phyloP scores from a whole-genome alignment of 2,113 vertebrate genomes.

The Electrona antarctica region DNA sequence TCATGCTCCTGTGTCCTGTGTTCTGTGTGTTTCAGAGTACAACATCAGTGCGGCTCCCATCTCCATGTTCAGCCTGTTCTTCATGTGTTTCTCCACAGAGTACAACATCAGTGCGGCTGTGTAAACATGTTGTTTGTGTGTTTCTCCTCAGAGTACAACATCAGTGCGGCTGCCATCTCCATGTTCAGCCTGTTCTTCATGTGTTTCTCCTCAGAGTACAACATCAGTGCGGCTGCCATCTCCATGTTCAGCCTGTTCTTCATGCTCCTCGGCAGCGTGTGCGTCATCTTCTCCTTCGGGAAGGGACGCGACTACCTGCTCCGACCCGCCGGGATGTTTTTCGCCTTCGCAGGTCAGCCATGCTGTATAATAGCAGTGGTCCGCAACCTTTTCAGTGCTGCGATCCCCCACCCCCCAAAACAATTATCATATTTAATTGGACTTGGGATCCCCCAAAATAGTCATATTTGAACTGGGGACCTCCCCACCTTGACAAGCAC shows the following conservation, averaged over 20 bases:
- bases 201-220: slow-evolving; percentile 84
- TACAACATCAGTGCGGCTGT: slow-evolving; percentile 98
- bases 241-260: slow-evolving; percentile 93
- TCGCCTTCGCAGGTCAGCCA: slow-evolving; percentile 88
- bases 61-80: slow-evolving; percentile 91
- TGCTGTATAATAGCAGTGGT: neutral
- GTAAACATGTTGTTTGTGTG: too few species aligned
- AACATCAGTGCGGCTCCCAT: slow-evolving; percentile 98
- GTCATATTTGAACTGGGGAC: too few species aligned
- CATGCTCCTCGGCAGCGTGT: slow-evolving; percentile 86
- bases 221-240: slow-evolving; percentile 96
- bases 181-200: slow-evolving; percentile 92
- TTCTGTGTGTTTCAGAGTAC: too few species aligned
- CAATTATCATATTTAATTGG: too few species aligned
- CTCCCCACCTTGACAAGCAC: too few species aligned
- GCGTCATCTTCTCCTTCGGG: slow-evolving; percentile 85
- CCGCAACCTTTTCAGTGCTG: too few species aligned
- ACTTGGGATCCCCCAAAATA: too few species aligned
- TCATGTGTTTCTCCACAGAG: slow-evolving; percentile 80
- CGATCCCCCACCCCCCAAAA: too few species aligned
- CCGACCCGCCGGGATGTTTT: slow-evolving; percentile 95
- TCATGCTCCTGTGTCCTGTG: slow-evolving; percentile 80
- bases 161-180: slow-evolving; percentile 95
- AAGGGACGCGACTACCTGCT: slow-evolving; percentile 92
- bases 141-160: slow-evolving; percentile 88